Conservation (phyloP, 2,797 vertebrate genomes). For the Mus spretus region DNA sequence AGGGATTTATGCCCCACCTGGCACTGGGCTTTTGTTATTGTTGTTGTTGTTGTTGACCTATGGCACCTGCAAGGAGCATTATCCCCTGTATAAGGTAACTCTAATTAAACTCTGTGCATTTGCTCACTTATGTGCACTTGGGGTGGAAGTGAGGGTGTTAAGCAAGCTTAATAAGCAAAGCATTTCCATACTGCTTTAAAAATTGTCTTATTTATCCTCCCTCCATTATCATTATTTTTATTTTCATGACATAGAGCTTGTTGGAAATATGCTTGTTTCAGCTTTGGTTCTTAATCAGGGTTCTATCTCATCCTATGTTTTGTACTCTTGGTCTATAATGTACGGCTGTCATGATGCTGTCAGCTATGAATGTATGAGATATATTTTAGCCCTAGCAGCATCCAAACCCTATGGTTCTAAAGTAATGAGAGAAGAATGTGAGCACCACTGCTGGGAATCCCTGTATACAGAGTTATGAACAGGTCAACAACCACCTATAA, state of each 20-base stretch:
- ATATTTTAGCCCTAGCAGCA: neutral
- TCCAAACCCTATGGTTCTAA: too few species aligned
- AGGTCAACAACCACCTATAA: neutral
- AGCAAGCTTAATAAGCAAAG: neutral
- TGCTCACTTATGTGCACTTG: neutral
- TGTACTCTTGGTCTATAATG: too few species aligned
- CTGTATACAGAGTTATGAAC: fast-evolving
- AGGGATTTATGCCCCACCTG: neutral
- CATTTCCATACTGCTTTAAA: neutral
- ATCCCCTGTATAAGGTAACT: neutral
- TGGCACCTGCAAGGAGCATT: neutral
- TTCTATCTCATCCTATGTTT: neutral
- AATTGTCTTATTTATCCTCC: too few species aligned
- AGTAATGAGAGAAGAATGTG: fast-evolving
- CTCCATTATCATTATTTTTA: neutral
- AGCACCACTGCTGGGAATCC: neutral
- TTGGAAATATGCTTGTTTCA: neutral
- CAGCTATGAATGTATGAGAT: neutral
- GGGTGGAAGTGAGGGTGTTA: neutral
- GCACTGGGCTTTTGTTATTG: neutral
- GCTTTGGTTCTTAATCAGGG: neutral
- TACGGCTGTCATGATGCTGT: neutral
- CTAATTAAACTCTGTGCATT: neutral
- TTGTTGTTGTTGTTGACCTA: neutral
- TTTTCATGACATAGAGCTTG: neutral